Evolutionary conservation across 1,140 invertebrate species (phyloP), one percentile per base, ranked within the genome.

Genomic region (Sesamia nonagrioides): DNA sequence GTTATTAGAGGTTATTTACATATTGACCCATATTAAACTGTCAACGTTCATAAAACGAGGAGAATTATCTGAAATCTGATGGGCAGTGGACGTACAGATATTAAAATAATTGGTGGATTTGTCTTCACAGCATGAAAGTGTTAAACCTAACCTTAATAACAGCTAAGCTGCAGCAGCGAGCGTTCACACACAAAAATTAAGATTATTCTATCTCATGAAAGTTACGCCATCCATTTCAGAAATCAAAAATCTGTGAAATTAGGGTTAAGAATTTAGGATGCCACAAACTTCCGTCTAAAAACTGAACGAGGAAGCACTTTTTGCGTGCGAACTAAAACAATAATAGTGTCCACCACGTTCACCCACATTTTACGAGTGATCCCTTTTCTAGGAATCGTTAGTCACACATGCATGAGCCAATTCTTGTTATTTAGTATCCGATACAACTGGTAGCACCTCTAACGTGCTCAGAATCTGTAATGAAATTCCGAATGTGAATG

Each of bases 341-440:
- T 69, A 50, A 33, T 27, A 69, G 11, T 69, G 45, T 33, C 18
- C 2, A 15, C 33, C 15, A 40, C 15, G 66, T 69, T 33, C 18
- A 48, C 42, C 66, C 66, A 69, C 15, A 69, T 69, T 48, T 42
- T 42, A 42, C 21, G 6, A 69, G 66, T 50, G 66, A 48, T 69
- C 18, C 42, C 42, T 33, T 15, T 69, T 69, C 66, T 69, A 48
- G 42, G 66, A 69, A 69, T 27, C 21, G 66, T 69, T 27, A 58
- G 50, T 71, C 66, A 71, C 68, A 60, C 76, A 61, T 69, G 45
- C 48, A 71, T 52, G 69, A 27, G 33, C 17, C 56, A 33, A 73
- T 78, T 73, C 56, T 54, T 63, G 77, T 78, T 78, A 78, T 78
- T 78, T 78, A 78, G 21, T 78, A 45, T n/a, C 42, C 63, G 66